Conservation (phyloP, 1,140 invertebrate genomes). For the Rhizoglyphus robini region DNA sequence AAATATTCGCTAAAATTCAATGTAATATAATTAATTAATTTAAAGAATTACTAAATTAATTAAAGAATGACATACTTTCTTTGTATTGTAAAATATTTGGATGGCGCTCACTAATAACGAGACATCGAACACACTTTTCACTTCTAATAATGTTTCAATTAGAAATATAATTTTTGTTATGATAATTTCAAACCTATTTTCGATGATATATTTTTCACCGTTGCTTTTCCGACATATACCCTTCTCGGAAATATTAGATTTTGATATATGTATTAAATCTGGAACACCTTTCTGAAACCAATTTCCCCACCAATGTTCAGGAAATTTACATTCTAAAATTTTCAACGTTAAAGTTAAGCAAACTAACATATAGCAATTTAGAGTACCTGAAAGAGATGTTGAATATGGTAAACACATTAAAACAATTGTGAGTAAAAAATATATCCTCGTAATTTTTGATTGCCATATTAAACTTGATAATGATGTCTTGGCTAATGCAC, state of each 20-base stretch:
- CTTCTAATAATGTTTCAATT: constrained; percentile 22
- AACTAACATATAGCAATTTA: background rate
- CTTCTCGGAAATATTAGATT: constrained; percentile 42
- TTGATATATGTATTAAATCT: constrained; percentile 25
- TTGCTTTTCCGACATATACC: constrained; percentile 54
- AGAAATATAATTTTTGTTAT: background rate
- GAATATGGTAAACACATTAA: too few species aligned
- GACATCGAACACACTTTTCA: constrained; percentile 41
- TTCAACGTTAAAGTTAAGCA: background rate
- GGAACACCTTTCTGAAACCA: constrained; percentile 28
- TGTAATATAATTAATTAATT: background rate
- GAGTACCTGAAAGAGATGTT: too few species aligned
- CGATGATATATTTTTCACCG: constrained; percentile 57
- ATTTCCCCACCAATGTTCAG: constrained; percentile 25
- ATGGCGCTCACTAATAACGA: constrained; percentile 83
- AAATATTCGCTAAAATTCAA: constrained; percentile 10
- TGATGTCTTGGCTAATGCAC: too few species aligned
- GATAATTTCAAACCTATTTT: constrained; percentile 47
- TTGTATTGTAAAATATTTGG: constrained; percentile 83
- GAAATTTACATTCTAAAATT: constrained; percentile 24
- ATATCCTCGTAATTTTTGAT: too few species aligned
- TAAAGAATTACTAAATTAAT: background rate
- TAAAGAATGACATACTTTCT: constrained; percentile 65
- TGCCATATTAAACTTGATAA: too few species aligned
- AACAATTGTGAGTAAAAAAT: too few species aligned